Base-by-base conservation (phyloP, 2,888 invertebrate genomes). In the Anthrax anthrax region DNA sequence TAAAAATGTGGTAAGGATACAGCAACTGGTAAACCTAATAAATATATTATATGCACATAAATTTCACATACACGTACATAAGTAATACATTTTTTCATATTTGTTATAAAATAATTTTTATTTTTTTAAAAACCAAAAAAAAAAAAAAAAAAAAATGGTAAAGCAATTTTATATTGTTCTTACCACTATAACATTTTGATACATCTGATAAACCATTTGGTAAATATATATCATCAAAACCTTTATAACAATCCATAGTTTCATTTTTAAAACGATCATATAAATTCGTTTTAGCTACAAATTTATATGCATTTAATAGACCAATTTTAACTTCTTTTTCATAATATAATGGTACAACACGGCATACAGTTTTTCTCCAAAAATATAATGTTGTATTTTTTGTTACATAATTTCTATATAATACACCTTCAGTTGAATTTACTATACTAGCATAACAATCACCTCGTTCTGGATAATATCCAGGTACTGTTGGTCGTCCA, bases 1-100 rank as follows among this genome's bases (percentile, higher is more conserved):
- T 76, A 71, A 62, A 81, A 84, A 61, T 85, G 84, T 0, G 84
- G 84, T 57, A 75, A 77, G 2, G 84, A 84, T 1, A 77, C 68
- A 8, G 77, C 78, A 58, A 84, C 72, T 1, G 84, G 82, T 52
- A 78, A 74, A 59, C 75, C 81, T 81, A 63, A 2, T 39, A 18
- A 32, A 34, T n/a, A 16, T 32, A 18, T 27, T 17, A 12, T 18
- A 36, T 39, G n/a, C n/a, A n/a, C n/a, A n/a, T n/a, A n/a, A n/a
- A n/a, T n/a, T n/a, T n/a, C n/a, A n/a, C n/a, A 23, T 16, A 8
- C 5, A 37, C 17, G 10, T 40, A 29, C 16, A 37, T 39, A 39
- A 9, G 4, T 18, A 47, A 18, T 39, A 14, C 17, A 16, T 34
- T 23, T 47, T 39, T 39, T 39, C 18, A 4, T 18, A 14, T n/a